Base-by-base conservation (phyloP, 1,140 invertebrate genomes). In the Hermetia illucens region DNA sequence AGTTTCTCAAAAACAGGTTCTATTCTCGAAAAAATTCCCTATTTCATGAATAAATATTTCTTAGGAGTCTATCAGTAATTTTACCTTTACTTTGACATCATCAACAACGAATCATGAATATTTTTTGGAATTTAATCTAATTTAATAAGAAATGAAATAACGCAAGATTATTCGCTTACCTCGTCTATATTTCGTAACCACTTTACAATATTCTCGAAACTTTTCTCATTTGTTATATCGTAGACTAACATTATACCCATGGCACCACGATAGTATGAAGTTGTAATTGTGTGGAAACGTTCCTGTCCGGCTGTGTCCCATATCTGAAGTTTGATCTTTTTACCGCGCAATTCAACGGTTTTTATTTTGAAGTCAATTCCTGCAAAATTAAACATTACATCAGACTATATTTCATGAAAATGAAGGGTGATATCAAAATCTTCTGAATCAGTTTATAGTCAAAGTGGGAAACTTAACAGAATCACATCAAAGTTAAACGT, bases 171-270 rank as follows among this genome's bases (percentile, higher is more conserved):
- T 8, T 10, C 39, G 53, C 52, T 61, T 54, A 77, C 75, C 71
- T 97, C 91, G 62, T 97, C 91, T 64, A 97, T 97, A 66, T 97
- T 95, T 62, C 91, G 72, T 46, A 97, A 76, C 93, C 93, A 98
- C 66, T 96, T 96, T 21, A 92, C 84, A 51, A 97, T 96, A 66
- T 97, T 97, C 67, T 97, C 92, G 71, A 96, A 98, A 46, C 87
- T 93, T 65, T 94, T 96, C 56, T 90, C 84, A 70, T 94, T 93
- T 52, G 92, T 96, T 58, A 98, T 94, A 70, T 98, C 93, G 67
- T 97, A 97, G 35, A 96, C 90, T 47, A 96, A 71, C 87, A 97
- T 96, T 50, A 97, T 97, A 27, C 93, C 93, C 92, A 96, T 96
- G 24, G 92, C 91, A 35, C 92, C 92, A 59, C 92, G 75, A 62